Percentiles rank a stretch among this genome's conserved stretches.
phyloP scores from a whole-genome alignment of 2,113 vertebrate species.

The Archocentrus centrarchus region DNA sequence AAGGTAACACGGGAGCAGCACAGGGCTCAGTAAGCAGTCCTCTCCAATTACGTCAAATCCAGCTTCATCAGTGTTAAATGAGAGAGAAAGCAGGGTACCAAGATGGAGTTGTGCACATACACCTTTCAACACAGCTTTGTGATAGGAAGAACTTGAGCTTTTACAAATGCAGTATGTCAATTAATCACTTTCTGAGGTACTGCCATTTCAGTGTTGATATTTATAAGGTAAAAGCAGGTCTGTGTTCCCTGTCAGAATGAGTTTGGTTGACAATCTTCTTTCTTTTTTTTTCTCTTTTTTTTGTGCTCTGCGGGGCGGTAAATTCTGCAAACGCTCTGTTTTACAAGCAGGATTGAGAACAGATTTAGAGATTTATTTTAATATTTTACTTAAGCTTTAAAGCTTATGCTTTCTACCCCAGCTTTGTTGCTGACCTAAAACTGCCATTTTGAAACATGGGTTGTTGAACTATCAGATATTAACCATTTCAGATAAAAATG shows the following conservation, averaged over 20 bases:
- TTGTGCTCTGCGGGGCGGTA: not conserved
- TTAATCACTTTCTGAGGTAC: constrained; percentile 34
- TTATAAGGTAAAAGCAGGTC: not conserved
- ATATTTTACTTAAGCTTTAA: constrained; percentile 69
- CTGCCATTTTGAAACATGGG: not conserved
- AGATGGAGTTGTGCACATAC: not conserved
- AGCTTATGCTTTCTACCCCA: constrained; percentile 28
- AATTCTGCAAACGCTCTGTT: constrained; percentile 35
- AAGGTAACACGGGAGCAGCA: not conserved
- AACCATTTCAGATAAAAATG: not conserved
- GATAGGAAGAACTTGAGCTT: constrained; percentile 26
- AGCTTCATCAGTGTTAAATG: not conserved
- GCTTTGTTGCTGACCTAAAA: constrained; percentile 60
- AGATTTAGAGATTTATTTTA: constrained; percentile 73
- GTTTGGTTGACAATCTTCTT: constrained; percentile 24
- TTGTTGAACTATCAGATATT: not conserved
- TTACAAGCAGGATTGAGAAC: constrained; percentile 64
- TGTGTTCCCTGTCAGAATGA: not conserved
- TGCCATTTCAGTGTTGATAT: constrained; percentile 16
- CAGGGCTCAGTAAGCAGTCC: not conserved
- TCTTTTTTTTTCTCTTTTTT: not conserved
- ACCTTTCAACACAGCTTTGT: not conserved
- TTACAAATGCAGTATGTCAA: constrained; percentile 31
- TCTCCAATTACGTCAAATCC: not conserved
- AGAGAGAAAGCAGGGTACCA: not conserved